Base-by-base conservation (phyloP, 2,888 invertebrate species). In the Rhingia rostrata region DNA sequence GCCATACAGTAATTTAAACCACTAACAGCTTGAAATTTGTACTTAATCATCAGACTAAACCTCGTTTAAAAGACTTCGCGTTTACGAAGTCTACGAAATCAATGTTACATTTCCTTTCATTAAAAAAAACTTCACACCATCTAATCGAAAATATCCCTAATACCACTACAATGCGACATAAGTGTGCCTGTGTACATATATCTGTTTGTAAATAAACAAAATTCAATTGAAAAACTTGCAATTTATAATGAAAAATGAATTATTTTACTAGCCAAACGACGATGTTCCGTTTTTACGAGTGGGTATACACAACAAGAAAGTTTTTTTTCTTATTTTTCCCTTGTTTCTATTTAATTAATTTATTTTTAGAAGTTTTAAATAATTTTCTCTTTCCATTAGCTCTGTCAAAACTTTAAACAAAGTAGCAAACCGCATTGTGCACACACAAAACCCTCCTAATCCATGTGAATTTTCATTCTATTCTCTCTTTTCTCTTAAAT, bases 181-280 rank as follows among this genome's bases (percentile, higher is more conserved):
- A 22, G 22, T 22, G 22, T 22, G 22, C 22, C 22, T 22, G 22
- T 22, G 22, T 22, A 22, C 22, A 22, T 22, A 22, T 22, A 22
- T 2, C 22, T 22, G 22, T 22, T 22, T 22, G 22, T 10, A 22
- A 12, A 41, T 12, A 51, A 69, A 41, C 33, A n/a, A 43, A 43
- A 12, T 67, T 43, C 12, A 69, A 33, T 37, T 12, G 30, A 6
- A 43, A 35, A 74, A 60, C 22, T 33, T 37, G 7, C 43, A 45
- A 6, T 53, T 45, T 43, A 64, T 53, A 81, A 81, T 82, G 39
- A 82, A 77, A n/a, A 37, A 67, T 63, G 51, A 83, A 78, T 69
- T 69, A 63, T 83, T 79, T 78, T 61, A 83, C 37, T 47, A 83
- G 83, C 83, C 49, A 54, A 83, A 56, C 41, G 63, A 67, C 53